phyloP scores from a whole-genome alignment of 2,113 vertebrate genomes.

The Maccullochella peelii region DNA sequence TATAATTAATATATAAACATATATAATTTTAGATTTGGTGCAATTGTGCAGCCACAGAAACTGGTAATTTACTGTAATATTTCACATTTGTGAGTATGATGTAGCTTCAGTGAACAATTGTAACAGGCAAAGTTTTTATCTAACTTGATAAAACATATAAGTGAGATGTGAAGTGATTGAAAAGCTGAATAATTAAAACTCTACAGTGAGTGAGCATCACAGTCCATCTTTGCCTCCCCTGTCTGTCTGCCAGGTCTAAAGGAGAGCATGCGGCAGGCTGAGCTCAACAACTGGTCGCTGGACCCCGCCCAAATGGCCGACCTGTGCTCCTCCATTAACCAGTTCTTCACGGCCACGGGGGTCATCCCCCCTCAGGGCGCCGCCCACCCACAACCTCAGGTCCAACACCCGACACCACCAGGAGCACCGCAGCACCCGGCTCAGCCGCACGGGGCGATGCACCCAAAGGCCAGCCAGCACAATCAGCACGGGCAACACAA shows the following conservation, averaged over 20 bases:
- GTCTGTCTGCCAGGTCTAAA: constrained; percentile 83
- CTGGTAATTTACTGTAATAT: neutral
- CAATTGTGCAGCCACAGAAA: neutral
- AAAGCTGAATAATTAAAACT: neutral
- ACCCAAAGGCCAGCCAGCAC: constrained; percentile 84
- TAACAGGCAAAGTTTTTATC: neutral
- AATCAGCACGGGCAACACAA: constrained; percentile 79
- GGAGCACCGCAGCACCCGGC: constrained; percentile 76
- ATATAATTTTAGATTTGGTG: neutral
- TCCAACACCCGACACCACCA: constrained; percentile 77
- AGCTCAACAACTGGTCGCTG: constrained; percentile 92
- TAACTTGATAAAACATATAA: too few species aligned
- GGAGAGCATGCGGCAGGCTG: constrained; percentile 91
- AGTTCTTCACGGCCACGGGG: constrained; percentile 90
- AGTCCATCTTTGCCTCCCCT: neutral
- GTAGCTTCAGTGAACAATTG: neutral
- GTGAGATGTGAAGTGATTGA: neutral
- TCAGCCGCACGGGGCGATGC: constrained; percentile 84
- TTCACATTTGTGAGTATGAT: neutral
- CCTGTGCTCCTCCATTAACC: constrained; percentile 91
- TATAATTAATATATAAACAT: too few species aligned
- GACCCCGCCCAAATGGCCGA: constrained; percentile 89
- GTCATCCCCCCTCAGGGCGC: constrained; percentile 88
- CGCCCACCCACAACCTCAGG: constrained; percentile 83
- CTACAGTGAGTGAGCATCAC: neutral